Percentiles rank a stretch among this genome's conserved stretches.
Evolutionary conservation across 2,888 invertebrate genomes (phyloP).

Genomic region (Pyralis farinalis): DNA sequence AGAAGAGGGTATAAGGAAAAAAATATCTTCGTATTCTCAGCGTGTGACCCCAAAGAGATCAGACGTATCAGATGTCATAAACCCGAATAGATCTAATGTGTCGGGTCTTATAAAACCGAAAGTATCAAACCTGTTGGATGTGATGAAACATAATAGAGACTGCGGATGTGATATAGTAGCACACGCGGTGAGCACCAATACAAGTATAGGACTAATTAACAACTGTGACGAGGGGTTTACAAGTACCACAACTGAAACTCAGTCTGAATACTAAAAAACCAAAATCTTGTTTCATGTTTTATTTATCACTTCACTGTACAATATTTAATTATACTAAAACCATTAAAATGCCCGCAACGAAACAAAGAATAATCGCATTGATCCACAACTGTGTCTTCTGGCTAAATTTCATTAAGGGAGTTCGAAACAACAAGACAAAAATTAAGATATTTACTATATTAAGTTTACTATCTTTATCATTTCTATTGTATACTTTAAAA

Average conservation of each 20-base stretch:
- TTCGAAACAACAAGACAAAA: constrained; percentile 17
- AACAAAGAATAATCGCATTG: constrained; percentile 15
- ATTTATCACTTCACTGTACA: constrained; percentile 20
- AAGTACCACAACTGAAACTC: too few species aligned
- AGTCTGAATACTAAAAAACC: constrained; percentile 5
- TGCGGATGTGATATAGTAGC: too few species aligned
- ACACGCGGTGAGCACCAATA: too few species aligned
- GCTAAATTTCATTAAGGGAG: constrained; percentile 19
- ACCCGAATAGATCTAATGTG: too few species aligned
- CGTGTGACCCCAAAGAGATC: too few species aligned
- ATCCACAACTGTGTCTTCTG: constrained; percentile 19
- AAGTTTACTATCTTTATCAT: constrained; percentile 26
- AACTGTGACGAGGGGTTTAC: too few species aligned
- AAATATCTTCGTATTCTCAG: too few species aligned
- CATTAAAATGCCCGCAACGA: constrained; percentile 14
- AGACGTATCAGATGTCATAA: too few species aligned
- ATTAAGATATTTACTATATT: constrained; percentile 25
- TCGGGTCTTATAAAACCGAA: too few species aligned
- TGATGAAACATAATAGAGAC: too few species aligned
- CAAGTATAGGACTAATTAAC: too few species aligned
- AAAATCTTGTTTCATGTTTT: constrained; percentile 21
- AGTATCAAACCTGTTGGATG: too few species aligned
- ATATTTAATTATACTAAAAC: constrained; percentile 15
- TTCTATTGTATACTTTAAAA: constrained; percentile 25
- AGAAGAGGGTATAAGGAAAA: constrained; percentile 1